Conservation (phyloP, 2,797 vertebrate species). For the Delichon dasypus region DNA sequence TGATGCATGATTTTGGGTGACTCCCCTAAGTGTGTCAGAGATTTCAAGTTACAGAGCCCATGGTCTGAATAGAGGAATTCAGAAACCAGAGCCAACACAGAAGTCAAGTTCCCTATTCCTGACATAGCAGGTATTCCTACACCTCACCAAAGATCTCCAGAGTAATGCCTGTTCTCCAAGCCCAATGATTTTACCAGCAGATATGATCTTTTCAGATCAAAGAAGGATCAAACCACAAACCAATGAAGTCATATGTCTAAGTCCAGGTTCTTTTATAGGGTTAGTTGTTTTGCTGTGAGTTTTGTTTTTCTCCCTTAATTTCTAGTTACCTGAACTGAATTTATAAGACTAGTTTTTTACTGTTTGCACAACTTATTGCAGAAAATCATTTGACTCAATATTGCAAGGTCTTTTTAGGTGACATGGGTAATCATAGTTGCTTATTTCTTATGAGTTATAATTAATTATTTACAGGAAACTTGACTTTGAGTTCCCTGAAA, state of each 20-base stretch:
- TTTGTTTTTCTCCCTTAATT: not conserved
- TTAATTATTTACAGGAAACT: not conserved
- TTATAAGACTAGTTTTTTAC: not conserved
- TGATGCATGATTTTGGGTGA: not conserved
- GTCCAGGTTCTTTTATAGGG: not conserved
- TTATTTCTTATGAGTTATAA: not conserved
- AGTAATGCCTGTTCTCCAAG: not conserved
- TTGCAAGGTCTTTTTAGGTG: not conserved
- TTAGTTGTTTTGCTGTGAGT: not conserved
- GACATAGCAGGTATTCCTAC: not conserved
- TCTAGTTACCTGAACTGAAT: not conserved
- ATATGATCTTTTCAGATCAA: not conserved
- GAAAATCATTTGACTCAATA: not conserved
- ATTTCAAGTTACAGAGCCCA: not conserved
- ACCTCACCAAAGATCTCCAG: not conserved
- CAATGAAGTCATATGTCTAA: not conserved
- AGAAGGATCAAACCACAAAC: not conserved
- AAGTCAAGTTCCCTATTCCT: not conserved
- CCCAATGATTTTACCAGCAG: not conserved
- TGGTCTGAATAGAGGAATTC: not conserved
- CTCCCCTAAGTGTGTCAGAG: not conserved
- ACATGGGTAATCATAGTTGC: not conserved
- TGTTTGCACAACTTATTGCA: not conserved
- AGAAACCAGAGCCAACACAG: not conserved
- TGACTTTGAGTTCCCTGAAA: not conserved